phyloP scores from a whole-genome alignment of 2,797 vertebrate species.

The Leucoraja ocellata region DNA sequence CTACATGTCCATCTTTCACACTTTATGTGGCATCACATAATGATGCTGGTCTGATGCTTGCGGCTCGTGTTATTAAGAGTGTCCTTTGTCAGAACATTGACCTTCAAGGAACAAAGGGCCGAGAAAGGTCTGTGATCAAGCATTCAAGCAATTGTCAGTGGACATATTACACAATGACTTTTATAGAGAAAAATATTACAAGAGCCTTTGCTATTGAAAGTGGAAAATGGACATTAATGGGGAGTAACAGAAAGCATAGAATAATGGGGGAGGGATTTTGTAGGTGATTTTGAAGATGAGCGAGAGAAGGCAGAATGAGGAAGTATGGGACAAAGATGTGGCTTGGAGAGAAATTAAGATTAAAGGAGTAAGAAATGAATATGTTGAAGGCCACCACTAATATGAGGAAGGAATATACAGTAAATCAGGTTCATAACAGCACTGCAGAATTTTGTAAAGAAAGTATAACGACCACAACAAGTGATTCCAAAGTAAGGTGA shows the following conservation, averaged over 20 bases:
- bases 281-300: neutral
- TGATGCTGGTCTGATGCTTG: neutral
- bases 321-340: neutral
- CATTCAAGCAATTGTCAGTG: neutral
- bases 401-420: neutral
- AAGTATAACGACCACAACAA: neutral
- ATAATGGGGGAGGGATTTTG: neutral
- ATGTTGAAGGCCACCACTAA: neutral
- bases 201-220: neutral
- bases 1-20: neutral
- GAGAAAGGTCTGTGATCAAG: neutral
- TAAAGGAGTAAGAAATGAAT: neutral
- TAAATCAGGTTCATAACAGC: neutral
- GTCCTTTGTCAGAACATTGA: neutral
- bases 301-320: neutral
- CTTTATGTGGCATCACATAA: neutral
- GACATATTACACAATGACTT: neutral
- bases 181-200: neutral
- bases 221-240: neutral
- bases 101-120: neutral
- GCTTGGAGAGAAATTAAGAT: neutral
- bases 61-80: neutral
- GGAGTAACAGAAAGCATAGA: neutral
- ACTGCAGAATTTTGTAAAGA: neutral
- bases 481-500: neutral